These are phyloP conservation scores for Acipenser oxyrinchus DNA, from an alignment of 2,797 vertebrate genomes.

Conservation along the genomic window DNA sequence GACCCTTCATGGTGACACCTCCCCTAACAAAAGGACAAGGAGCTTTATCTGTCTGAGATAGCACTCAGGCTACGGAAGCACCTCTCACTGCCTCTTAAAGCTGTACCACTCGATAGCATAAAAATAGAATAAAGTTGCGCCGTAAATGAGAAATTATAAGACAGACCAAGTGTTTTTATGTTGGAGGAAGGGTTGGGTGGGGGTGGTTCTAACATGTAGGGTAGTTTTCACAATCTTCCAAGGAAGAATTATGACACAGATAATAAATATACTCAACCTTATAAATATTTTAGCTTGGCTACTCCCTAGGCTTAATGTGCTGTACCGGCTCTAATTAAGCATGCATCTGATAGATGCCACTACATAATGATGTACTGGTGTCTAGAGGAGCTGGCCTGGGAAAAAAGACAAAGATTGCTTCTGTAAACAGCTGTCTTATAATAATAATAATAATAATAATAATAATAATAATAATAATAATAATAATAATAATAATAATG, in stretches of 20 bases:
- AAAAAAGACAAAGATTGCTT: slow-evolving; percentile 10
- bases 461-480: not conserved
- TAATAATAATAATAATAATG: slow-evolving; percentile 6
- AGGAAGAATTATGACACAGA: slow-evolving; percentile 59
- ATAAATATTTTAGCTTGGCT: slow-evolving; percentile 72
- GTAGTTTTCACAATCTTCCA: slow-evolving; percentile 41
- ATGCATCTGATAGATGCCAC: slow-evolving; percentile 65
- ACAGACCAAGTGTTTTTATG: slow-evolving; percentile 39
- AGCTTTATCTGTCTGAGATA: slow-evolving; percentile 63
- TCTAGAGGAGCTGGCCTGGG: slow-evolving; percentile 34
- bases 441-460: not conserved
- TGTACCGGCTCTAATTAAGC: slow-evolving; percentile 68
- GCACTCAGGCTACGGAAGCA: slow-evolving; percentile 49
- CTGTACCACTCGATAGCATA: slow-evolving; percentile 50
- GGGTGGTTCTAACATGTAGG: slow-evolving; percentile 14
- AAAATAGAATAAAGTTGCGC: slow-evolving; percentile 70
- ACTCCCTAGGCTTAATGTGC: slow-evolving; percentile 66
- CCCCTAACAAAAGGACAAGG: slow-evolving; percentile 46
- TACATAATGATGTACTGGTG: slow-evolving; percentile 59
- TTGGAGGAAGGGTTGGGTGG: slow-evolving; percentile 1
- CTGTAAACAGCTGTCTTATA: slow-evolving; percentile 5
- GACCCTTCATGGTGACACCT: slow-evolving; percentile 54
- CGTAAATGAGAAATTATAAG: slow-evolving; percentile 60
- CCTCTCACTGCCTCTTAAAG: slow-evolving; percentile 54
- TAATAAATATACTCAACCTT: slow-evolving; percentile 71